A percentile compares a stretch with the other conserved stretches of the same genome.
Conservation (phyloP, 2,888 invertebrate genomes). For the Cyclophora punctaria region DNA sequence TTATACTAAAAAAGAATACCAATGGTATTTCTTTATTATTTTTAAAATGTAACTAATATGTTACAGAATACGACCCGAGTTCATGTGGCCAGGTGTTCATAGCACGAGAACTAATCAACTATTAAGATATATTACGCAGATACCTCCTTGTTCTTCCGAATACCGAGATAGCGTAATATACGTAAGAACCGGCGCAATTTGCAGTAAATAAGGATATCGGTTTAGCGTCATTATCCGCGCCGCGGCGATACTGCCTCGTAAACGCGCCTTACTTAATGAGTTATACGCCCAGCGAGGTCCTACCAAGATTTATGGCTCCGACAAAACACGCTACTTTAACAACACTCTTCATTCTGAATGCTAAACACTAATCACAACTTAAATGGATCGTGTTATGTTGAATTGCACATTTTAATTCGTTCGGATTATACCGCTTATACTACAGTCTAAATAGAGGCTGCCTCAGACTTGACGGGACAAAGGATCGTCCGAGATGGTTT, state of each 20-base stretch:
- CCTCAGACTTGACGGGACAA: constrained; percentile 59
- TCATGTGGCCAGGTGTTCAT: too few relatives aligned
- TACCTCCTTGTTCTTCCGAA: constrained; percentile 6
- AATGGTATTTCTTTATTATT: too few relatives aligned
- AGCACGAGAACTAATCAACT: too few relatives aligned
- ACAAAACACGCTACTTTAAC: constrained; percentile 35
- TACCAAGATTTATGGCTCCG: constrained; percentile 34
- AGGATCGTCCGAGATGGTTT: constrained; percentile 71
- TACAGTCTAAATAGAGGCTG: constrained; percentile 58
- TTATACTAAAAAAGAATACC: too few relatives aligned
- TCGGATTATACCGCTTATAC: constrained; percentile 49
- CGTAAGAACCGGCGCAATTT: constrained; percentile 53
- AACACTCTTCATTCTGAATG: constrained; percentile 33
- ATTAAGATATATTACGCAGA: too few relatives aligned
- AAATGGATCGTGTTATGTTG: constrained; percentile 3
- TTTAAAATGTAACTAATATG: too few relatives aligned
- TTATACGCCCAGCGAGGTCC: constrained; percentile 24
- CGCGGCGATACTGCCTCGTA: constrained; percentile 41
- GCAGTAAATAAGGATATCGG: constrained; percentile 73
- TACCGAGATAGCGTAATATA: constrained; percentile 24
- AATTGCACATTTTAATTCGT: constrained; percentile 42
- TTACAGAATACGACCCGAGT: too few relatives aligned
- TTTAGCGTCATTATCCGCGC: constrained; percentile 61
- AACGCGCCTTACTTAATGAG: constrained; percentile 34
- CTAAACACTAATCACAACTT: constrained; percentile 4